Evolutionary conservation across 2,888 invertebrate species (phyloP).

Genomic region (Onthophagus sagittarius): DNA sequence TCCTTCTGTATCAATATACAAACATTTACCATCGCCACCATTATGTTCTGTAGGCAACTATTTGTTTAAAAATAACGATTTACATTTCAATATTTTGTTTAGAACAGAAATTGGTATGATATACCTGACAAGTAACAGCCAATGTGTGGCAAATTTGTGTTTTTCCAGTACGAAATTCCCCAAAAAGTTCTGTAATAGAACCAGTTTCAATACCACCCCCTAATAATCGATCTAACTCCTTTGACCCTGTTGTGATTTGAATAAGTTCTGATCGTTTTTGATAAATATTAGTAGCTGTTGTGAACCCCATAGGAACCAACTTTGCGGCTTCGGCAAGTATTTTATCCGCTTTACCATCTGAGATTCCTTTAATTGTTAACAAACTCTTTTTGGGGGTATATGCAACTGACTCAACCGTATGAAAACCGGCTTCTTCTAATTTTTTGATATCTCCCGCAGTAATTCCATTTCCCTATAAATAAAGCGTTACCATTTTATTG

Average conservation of each 20-base stretch:
- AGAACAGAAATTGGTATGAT: neutral
- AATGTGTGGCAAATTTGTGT: constrained; percentile 95
- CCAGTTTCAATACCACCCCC: constrained; percentile 98
- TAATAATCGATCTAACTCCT: constrained; percentile 85
- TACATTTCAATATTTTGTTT: neutral
- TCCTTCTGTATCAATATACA: constrained; percentile 98
- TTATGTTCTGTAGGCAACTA: constrained; percentile 91
- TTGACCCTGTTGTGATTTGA: constrained; percentile 91
- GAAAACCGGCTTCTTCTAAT: constrained; percentile 86
- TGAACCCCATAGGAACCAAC: constrained; percentile 95
- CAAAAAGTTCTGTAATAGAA: constrained; percentile 97
- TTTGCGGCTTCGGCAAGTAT: constrained; percentile 87
- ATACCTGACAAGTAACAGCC: constrained; percentile 94
- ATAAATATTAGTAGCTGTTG: constrained; percentile 94
- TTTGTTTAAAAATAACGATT: neutral
- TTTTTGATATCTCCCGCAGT: constrained; percentile 88
- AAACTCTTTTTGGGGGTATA: constrained; percentile 92
- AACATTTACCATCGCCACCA: constrained; percentile 98
- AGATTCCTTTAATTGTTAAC: constrained; percentile 88
- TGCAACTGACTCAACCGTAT: constrained; percentile 93
- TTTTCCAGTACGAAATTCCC: constrained; percentile 97
- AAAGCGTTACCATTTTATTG: neutral
- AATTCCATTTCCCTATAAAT: constrained; percentile 80
- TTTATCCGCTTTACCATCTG: constrained; percentile 96
- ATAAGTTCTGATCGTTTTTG: constrained; percentile 94